phyloP scores from a whole-genome alignment of 2,888 invertebrate genomes.

The Nebria brevicollis region DNA sequence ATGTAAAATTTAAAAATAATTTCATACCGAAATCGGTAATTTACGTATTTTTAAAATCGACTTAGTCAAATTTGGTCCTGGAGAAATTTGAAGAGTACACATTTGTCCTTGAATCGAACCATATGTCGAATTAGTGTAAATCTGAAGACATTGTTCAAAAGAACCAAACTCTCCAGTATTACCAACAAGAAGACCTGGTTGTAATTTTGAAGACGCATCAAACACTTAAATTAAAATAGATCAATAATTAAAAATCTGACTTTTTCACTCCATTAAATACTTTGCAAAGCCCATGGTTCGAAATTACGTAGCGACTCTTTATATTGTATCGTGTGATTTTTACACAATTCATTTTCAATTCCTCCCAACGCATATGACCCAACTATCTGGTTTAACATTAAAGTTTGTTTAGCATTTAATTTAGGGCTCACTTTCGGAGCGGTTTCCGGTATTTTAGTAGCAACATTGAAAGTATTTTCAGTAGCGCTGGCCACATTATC shows the following conservation, averaged over 20 bases:
- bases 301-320: constrained; percentile 54
- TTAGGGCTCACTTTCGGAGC: constrained; percentile 49
- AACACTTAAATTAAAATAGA: constrained; percentile 60
- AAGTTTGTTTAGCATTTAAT: constrained; percentile 56
- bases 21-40: constrained; percentile 53
- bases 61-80: constrained; percentile 50
- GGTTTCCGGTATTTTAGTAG: neutral
- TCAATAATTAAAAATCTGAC: neutral
- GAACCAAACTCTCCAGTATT: constrained; percentile 63
- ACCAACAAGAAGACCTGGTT: constrained; percentile 62
- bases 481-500: constrained; percentile 2
- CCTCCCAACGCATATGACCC: constrained; percentile 53
- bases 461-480: neutral
- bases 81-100: constrained; percentile 58
- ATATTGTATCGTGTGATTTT: constrained; percentile 55
- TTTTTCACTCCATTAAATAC: constrained; percentile 50
- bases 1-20: neutral
- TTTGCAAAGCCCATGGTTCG: constrained; percentile 58
- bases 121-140: constrained; percentile 50
- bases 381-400: constrained; percentile 58
- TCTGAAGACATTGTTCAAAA: constrained; percentile 62
- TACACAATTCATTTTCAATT: constrained; percentile 53
- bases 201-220: constrained; percentile 64
- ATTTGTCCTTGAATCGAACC: constrained; percentile 60
- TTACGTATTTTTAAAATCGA: constrained; percentile 53